Percentiles rank a stretch among this genome's conserved stretches.
Conservation (phyloP, 2,113 vertebrate species). For the Hucho hucho region DNA sequence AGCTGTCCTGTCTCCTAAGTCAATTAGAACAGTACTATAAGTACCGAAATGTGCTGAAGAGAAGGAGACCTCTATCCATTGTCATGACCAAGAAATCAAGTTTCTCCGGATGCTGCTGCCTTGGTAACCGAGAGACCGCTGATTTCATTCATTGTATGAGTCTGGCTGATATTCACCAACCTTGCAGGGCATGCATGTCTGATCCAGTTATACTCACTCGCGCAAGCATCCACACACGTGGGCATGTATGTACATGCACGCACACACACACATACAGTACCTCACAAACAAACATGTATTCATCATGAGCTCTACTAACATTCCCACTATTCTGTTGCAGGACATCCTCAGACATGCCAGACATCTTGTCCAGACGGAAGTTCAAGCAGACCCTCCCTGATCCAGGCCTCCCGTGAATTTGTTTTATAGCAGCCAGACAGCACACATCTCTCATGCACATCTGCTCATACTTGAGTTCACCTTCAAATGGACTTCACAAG, state of each 20-base stretch:
- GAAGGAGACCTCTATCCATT: constrained; percentile 26
- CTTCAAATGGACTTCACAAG: no score
- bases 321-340: constrained; percentile 52
- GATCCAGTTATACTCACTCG: constrained; percentile 2
- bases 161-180: constrained; percentile 31
- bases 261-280: no score
- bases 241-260: constrained; percentile 3
- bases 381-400: constrained; percentile 61
- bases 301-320: background rate
- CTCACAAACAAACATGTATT: no score
- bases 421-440: no score
- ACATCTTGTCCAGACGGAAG: constrained; percentile 68
- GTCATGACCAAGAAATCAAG: constrained; percentile 34
- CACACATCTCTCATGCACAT: no score
- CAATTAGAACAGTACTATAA: background rate
- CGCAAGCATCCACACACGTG: background rate
- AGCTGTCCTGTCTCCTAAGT: no score
- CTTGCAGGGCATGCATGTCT: constrained; percentile 18
- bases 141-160: constrained; percentile 41
- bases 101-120: constrained; percentile 47
- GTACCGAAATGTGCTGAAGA: background rate
- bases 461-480: no score
- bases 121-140: constrained; percentile 43
- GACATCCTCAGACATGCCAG: constrained; percentile 72
- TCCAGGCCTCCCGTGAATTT: constrained; percentile 58